These are phyloP conservation scores for Adoxophyes honmai DNA, from an alignment of 1,140 invertebrate genomes.

Conservation along the genomic window DNA sequence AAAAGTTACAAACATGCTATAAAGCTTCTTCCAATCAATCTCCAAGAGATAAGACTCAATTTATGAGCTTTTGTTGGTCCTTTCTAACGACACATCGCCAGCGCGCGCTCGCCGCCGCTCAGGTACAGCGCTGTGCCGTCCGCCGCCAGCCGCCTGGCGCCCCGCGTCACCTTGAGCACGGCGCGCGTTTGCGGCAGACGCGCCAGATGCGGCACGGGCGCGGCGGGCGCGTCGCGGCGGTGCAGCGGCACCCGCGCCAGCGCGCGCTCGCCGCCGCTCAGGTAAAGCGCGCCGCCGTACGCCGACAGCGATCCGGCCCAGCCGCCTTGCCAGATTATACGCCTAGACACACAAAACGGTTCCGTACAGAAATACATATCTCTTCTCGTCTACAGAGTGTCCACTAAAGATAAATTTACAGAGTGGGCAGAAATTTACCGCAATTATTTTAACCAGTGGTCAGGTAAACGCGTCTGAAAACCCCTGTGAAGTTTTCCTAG, in stretches of 20 bases:
- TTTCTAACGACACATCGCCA: constrained; percentile 42
- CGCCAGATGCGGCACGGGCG: constrained; percentile 70
- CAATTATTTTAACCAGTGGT: no score
- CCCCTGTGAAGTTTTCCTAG: no score
- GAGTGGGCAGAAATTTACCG: no score
- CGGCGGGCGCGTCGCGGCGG: constrained; percentile 70
- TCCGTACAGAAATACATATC: no score
- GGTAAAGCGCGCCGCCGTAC: constrained; percentile 86
- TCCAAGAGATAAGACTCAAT: neutral
- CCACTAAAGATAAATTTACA: no score
- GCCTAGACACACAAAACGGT: constrained; percentile 30
- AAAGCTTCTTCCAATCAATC: no score
- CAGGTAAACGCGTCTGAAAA: no score
- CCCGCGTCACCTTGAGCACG: constrained; percentile 55
- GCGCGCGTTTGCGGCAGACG: constrained; percentile 81
- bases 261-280: constrained; percentile 86
- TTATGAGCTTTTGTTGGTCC: no score
- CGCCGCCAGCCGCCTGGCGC: constrained; percentile 80
- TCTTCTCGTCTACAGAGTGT: no score
- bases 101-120: constrained; percentile 84
- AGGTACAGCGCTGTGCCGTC: constrained; percentile 88
- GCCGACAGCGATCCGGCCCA: constrained; percentile 81
- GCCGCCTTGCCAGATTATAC: constrained; percentile 71
- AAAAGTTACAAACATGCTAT: no score
- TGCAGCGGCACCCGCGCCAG: constrained; percentile 75